Evolutionary conservation across 2,797 vertebrate species (phyloP).

Genomic region (Sphaeramia orbicularis): DNA sequence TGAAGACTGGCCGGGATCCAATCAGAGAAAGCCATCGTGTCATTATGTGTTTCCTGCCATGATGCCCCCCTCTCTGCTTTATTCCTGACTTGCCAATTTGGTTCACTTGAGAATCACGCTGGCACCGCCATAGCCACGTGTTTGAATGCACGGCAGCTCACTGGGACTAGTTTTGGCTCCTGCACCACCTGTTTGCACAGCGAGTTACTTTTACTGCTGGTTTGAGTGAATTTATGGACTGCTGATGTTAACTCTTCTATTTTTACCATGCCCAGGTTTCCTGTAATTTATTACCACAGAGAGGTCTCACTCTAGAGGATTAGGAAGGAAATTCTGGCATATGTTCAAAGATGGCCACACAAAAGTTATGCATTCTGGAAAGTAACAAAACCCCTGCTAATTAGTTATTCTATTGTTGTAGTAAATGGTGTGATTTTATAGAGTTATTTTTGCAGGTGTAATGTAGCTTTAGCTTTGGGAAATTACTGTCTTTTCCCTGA

Average conservation of each 20-base stretch:
- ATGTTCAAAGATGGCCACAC: slow-evolving; percentile 14
- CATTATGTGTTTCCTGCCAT: background rate
- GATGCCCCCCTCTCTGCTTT: slow-evolving; percentile 10
- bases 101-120: slow-evolving; percentile 17
- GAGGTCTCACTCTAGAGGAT: slow-evolving; percentile 25
- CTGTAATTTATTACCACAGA: slow-evolving; percentile 57
- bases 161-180: slow-evolving; percentile 36
- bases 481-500: slow-evolving; percentile 2
- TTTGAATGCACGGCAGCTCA: slow-evolving; percentile 32
- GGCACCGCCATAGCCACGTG: background rate
- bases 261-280: slow-evolving; percentile 64
- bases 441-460: slow-evolving; percentile 6
- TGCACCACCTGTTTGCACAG: slow-evolving; percentile 66
- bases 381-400: slow-evolving; percentile 20
- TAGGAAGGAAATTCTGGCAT: slow-evolving; percentile 33
- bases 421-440: slow-evolving; percentile 25
- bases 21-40: slow-evolving; percentile 16
- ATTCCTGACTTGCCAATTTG: slow-evolving; percentile 7
- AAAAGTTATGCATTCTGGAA: slow-evolving; percentile 35
- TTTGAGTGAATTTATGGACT: slow-evolving; percentile 73
- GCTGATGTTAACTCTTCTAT: slow-evolving; percentile 70
- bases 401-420: slow-evolving; percentile 36
- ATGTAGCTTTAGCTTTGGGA: slow-evolving; percentile 7
- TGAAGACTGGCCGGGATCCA: slow-evolving; percentile 29
- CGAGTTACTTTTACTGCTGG: slow-evolving; percentile 56